Evolutionary conservation across 2,888 invertebrate species (phyloP), one percentile per base, ranked within the genome.

Genomic region (Parnassius orleans): DNA sequence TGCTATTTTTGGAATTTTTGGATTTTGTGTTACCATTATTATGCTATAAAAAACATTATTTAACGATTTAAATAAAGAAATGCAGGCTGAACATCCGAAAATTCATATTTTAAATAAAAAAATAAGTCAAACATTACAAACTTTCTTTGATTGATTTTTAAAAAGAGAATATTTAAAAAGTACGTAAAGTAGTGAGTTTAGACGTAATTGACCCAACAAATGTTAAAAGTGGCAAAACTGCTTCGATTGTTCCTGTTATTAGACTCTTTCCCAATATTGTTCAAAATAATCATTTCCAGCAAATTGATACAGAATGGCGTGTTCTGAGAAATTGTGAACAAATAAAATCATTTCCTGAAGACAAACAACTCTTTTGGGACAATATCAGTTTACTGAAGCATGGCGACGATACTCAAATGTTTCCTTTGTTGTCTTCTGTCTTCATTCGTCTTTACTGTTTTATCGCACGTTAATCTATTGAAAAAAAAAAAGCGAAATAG

Each of bases 101-200:
- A 47, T 47, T 47, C 11, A 47, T 19, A 1, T n/a, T n/a, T 47
- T 47, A 19, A 19, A 19, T 70, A 63, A 66, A 66, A 65, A 65
- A 63, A 65, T 64, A 63, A 65, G 62, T 66, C 58, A 51, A 63
- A 65, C 65, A 57, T 64, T 62, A 55, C 65, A 69, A 69, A 68
- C 72, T 72, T 64, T 74, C 67, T 66, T 71, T 73, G 61, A 77
- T 70, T 62, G 74, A 56, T 70, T 68, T 66, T 66, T 70, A 68
- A 66, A 52, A 52, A 66, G 66, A 67, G 52, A 70, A 61, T 67
- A 68, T 59, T 64, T 66, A 66, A 50, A 60, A 51, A 55, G 15
- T 61, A 68, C 67, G n/a, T n/a, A n/a, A n/a, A n/a, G n/a, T n/a
- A n/a, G n/a, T n/a, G n/a, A n/a, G 5, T 33, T 33, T 33, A 33